Evolutionary conservation across 2,797 vertebrate genomes (phyloP).

Genomic region (Crypturellus tataupa): DNA sequence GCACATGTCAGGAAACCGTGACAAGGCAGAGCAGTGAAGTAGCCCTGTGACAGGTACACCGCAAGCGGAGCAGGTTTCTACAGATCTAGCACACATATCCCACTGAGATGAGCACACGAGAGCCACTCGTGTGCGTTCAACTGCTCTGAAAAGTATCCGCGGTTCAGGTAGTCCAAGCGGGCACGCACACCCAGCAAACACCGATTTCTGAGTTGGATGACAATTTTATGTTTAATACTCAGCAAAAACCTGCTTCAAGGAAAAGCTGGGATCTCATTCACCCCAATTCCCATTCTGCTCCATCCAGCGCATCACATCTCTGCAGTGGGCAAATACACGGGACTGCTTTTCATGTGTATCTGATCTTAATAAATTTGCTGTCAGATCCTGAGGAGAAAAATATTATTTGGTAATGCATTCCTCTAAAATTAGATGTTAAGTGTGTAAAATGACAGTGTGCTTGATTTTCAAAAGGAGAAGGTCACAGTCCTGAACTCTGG

Average conservation of each 20-base stretch:
- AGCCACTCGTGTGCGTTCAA: not conserved
- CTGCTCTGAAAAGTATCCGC: not conserved
- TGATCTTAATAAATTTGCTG: not conserved
- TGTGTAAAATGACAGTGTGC: not conserved
- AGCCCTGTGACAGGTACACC: conserved; percentile 2
- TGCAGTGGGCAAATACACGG: not conserved
- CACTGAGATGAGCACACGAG: no score
- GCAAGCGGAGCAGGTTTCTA: conserved; percentile 32
- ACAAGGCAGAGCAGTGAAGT: conserved; percentile 47
- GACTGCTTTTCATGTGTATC: not conserved
- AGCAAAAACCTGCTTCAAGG: not conserved
- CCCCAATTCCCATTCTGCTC: not conserved
- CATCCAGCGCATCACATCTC: not conserved
- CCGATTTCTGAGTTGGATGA: not conserved
- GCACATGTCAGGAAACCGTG: conserved; percentile 39
- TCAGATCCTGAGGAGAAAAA: not conserved
- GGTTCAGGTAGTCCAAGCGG: not conserved
- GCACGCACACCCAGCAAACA: not conserved
- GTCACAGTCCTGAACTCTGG: not conserved
- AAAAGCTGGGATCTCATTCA: not conserved
- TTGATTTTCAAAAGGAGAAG: not conserved
- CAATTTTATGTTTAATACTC: not conserved
- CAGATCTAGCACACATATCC: conserved; percentile 6
- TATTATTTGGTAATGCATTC: not conserved
- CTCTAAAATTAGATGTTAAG: not conserved